Base-by-base conservation (phyloP, 2,888 invertebrate genomes). In the Caenorhabditis virilis region DNA sequence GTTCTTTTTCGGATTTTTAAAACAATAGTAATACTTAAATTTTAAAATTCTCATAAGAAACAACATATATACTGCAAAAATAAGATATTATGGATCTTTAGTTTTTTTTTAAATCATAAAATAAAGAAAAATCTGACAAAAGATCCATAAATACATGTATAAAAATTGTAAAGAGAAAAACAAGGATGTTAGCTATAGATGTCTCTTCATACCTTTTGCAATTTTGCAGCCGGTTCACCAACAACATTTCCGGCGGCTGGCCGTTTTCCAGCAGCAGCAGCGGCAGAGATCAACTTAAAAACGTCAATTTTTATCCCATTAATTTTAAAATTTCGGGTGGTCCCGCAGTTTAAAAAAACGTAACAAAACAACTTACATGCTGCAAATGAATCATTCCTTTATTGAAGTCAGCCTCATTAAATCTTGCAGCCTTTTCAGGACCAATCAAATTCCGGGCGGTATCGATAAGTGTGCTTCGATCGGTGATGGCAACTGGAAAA, bases 341-440 rank as follows among this genome's bases (percentile, higher is more conserved):
- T n/a, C n/a, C n/a, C n/a, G n/a, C n/a, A n/a, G n/a, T n/a, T n/a
- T n/a, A n/a, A n/a, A n/a, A n/a, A n/a, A n/a, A n/a, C n/a, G n/a
- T n/a, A n/a, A n/a, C n/a, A n/a, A 27, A 25, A 25, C 4, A 26
- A 59, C 64, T 59, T 20, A 65, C 65, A 35, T 56, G 56, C 53
- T 65, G 65, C n/a, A 65, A 38, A 42, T 65, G 56, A 4, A 49
- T 53, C 30, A 60, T 54, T 53, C 65, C 65, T 18, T 65, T 59
- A 22, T 49, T 25, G 49, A 65, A 65, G 18, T 60, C 60, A 18
- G 65, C 13, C n/a, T 65, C 65, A 7, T 30, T 41, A 22, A 41
- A 7, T 20, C 18, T 6, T 11, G 6, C 22, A 9, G 18, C 15
- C 7, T 41, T 41, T 3, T 6, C 11, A 9, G 20, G 3, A 7